Conservation (phyloP, 2,797 vertebrate genomes). For the Galago senegalensis region DNA sequence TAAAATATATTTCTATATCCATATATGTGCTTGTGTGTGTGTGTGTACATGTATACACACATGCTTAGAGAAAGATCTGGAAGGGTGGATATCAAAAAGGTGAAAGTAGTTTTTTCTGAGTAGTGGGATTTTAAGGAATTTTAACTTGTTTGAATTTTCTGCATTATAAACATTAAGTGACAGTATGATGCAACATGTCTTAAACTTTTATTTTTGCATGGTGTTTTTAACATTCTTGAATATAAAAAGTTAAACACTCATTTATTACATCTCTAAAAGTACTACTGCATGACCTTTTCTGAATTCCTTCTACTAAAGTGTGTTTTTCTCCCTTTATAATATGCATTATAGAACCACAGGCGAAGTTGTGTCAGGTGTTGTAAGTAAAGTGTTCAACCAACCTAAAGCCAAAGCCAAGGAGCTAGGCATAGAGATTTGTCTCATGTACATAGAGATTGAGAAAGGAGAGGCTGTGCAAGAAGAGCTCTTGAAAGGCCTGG, state of each 20-base stretch:
- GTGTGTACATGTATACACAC: background rate
- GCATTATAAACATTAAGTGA: background rate
- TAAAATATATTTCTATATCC: background rate
- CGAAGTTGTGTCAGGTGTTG: constrained; percentile 97
- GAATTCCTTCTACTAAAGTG: constrained; percentile 55
- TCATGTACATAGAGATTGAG: constrained; percentile 98
- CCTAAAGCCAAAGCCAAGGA: constrained; percentile 99
- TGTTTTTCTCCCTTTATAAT: constrained; percentile 59
- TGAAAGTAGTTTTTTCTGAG: constrained; percentile 52
- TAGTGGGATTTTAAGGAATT: constrained; percentile 53
- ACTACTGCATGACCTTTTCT: background rate
- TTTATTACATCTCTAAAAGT: constrained; percentile 47
- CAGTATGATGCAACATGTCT: background rate
- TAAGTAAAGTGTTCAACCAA: constrained; percentile 99
- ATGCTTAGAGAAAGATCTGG: background rate
- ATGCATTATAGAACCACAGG: constrained; percentile 94
- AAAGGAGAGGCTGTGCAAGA: constrained; percentile 97
- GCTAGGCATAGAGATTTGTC: constrained; percentile 96
- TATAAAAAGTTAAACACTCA: constrained; percentile 24
- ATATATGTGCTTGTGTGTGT: background rate
- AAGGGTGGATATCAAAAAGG: constrained; percentile 19
- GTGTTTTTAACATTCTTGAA: background rate
- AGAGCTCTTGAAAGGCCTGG: constrained; percentile 97
- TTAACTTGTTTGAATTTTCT: constrained; percentile 66
- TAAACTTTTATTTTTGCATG: background rate